phyloP scores from a whole-genome alignment of 1,140 invertebrate genomes.

The Magallana gigas region DNA sequence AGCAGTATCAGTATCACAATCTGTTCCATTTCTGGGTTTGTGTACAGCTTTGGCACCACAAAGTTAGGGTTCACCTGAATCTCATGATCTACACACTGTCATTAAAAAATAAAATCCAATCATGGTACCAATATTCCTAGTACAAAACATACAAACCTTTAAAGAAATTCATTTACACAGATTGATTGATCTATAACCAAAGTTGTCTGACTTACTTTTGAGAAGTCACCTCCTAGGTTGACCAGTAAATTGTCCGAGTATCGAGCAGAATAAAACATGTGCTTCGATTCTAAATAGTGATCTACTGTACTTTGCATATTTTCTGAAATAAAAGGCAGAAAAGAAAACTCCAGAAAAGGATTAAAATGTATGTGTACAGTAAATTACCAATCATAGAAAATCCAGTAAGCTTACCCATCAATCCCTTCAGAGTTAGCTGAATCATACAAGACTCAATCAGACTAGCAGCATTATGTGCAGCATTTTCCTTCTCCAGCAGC shows the following conservation, averaged over 20 bases:
- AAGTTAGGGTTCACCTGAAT: slow-evolving; percentile 64
- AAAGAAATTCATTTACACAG: not conserved
- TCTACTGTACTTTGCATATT: slow-evolving; percentile 60
- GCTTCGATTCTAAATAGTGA: slow-evolving; percentile 60
- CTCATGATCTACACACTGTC: slow-evolving; percentile 72
- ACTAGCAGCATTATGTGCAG: slow-evolving; percentile 72
- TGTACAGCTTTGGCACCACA: slow-evolving; percentile 67
- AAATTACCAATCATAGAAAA: too few relatives aligned
- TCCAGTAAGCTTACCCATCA: slow-evolving; percentile 62
- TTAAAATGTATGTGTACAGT: too few relatives aligned
- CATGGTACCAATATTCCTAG: too few relatives aligned
- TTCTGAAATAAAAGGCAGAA: not conserved
- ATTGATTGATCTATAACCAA: not conserved
- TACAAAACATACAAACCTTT: not conserved
- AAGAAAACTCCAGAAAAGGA: too few relatives aligned
- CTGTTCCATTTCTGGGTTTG: slow-evolving; percentile 74
- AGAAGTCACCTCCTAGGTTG: slow-evolving; percentile 72
- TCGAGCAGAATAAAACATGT: slow-evolving; percentile 72
- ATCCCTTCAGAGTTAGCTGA: slow-evolving; percentile 69
- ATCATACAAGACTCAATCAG: slow-evolving; percentile 75
- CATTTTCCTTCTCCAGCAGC: slow-evolving; percentile 75
- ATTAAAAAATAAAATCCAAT: slow-evolving; percentile 43
- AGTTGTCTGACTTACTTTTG: slow-evolving; percentile 63
- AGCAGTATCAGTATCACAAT: slow-evolving; percentile 70
- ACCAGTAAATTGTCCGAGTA: slow-evolving; percentile 68